These are phyloP conservation scores for Agriopis marginaria DNA, from an alignment of 2,888 invertebrate species.

Conservation along the genomic window DNA sequence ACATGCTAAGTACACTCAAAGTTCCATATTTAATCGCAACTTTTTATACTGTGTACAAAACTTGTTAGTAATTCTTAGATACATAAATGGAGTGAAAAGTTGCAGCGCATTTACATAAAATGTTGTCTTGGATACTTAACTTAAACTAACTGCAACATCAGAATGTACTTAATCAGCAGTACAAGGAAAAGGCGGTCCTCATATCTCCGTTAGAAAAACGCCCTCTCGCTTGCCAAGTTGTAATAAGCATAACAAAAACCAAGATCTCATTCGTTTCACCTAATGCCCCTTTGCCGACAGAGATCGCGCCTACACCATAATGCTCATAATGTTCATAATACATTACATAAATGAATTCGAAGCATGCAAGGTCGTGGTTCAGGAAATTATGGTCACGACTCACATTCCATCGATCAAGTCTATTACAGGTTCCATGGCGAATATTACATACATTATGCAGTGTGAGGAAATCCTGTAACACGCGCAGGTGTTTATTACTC, in stretches of 20 bases:
- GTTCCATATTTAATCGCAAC: neutral
- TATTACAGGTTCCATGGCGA: slow-evolving; percentile 35
- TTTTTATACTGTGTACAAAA: slow-evolving; percentile 8
- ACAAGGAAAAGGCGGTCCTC: slow-evolving; percentile 46
- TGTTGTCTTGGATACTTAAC: slow-evolving; percentile 1
- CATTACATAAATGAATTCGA: slow-evolving; percentile 50
- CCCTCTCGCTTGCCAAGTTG: slow-evolving; percentile 36
- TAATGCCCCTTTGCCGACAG: slow-evolving; percentile 28
- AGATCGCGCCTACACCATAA: slow-evolving; percentile 31
- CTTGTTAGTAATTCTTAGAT: slow-evolving; percentile 4
- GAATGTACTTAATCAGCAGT: slow-evolving; percentile 31
- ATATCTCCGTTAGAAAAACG: slow-evolving; percentile 42
- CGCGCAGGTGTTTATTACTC: slow-evolving; percentile 20
- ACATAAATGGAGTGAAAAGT: slow-evolving; percentile 17
- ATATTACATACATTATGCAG: slow-evolving; percentile 31
- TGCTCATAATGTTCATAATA: slow-evolving; percentile 40
- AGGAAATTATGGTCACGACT: slow-evolving; percentile 52
- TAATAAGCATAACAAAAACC: slow-evolving; percentile 38
- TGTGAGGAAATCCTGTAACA: slow-evolving; percentile 32
- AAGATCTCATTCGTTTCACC: slow-evolving; percentile 33
- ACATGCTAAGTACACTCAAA: too few relatives aligned
- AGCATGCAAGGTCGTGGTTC: slow-evolving; percentile 55
- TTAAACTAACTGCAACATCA: slow-evolving; percentile 14
- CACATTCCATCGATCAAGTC: slow-evolving; percentile 46
- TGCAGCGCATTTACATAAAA: slow-evolving; percentile 15